These are phyloP conservation scores for Brachystomella parvula DNA, from an alignment of 1,140 invertebrate genomes.

Conservation along the genomic window DNA sequence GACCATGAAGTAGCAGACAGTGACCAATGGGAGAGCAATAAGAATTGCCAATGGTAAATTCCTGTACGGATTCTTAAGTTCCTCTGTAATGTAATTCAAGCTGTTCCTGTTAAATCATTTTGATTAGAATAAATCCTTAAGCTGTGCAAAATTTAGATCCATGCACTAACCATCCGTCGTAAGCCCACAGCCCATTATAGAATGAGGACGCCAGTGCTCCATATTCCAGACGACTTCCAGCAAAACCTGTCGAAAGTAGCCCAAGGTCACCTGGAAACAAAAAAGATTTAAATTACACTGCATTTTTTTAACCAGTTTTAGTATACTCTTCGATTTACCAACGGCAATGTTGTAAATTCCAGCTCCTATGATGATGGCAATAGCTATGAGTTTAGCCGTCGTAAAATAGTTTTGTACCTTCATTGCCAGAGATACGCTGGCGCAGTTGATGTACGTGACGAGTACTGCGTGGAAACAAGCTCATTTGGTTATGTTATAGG, in stretches of 20 bases:
- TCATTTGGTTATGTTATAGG: background rate
- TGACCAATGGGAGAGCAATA: constrained; percentile 80
- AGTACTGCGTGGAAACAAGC: constrained; percentile 8
- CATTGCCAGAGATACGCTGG: constrained; percentile 18
- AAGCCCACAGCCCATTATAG: constrained; percentile 55
- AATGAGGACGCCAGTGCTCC: constrained; percentile 50
- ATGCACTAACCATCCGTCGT: constrained; percentile 35
- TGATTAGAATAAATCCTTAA: background rate
- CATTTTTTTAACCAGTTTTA: background rate
- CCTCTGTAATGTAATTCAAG: constrained; percentile 59
- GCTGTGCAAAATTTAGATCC: background rate
- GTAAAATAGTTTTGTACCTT: constrained; percentile 79
- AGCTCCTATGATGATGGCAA: constrained; percentile 68
- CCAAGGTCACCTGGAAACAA: background rate
- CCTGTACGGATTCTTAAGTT: constrained; percentile 56
- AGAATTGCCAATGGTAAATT: constrained; percentile 64
- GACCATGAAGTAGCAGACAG: constrained; percentile 76
- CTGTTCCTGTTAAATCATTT: constrained; percentile 46
- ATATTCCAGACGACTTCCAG: constrained; percentile 15
- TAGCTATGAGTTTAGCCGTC: constrained; percentile 72
- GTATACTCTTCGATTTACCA: constrained; percentile 47
- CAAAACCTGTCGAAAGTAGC: constrained; percentile 10
- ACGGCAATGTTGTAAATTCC: constrained; percentile 69
- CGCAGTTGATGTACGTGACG: constrained; percentile 25
- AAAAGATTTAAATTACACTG: background rate